These are phyloP conservation scores for Eucera pruinosa DNA, from an alignment of 2,888 invertebrate species.

Conservation along the genomic window DNA sequence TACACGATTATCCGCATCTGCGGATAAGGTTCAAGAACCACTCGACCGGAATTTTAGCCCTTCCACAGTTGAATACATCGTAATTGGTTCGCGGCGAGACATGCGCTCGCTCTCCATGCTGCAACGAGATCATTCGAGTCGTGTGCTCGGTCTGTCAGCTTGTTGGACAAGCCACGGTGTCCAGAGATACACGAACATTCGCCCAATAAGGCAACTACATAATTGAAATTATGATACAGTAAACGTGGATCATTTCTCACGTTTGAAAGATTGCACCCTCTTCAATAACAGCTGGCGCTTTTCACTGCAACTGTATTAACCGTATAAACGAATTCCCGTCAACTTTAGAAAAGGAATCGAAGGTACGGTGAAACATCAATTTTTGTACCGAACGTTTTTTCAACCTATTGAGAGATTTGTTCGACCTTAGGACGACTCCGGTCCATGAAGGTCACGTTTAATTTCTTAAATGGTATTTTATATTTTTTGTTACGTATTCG, in stretches of 20 bases:
- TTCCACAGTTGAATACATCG: conserved; percentile 75
- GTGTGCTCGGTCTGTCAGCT: conserved; percentile 32
- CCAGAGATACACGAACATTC: conserved; percentile 7
- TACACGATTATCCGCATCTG: conserved; percentile 79
- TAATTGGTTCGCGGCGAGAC: conserved; percentile 76
- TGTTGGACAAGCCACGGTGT: conserved; percentile 24
- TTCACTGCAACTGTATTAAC: too few relatives aligned
- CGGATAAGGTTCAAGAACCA: conserved; percentile 79
- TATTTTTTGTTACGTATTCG: too few relatives aligned
- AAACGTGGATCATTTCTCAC: background rate
- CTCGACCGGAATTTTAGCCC: conserved; percentile 77
- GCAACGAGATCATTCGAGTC: conserved; percentile 44
- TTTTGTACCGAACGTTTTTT: too few relatives aligned
- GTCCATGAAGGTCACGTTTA: too few relatives aligned
- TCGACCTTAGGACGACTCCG: too few relatives aligned
- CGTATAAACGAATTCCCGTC: too few relatives aligned
- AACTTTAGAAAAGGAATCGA: too few relatives aligned
- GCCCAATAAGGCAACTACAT: conserved; percentile 3
- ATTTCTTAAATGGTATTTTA: too few relatives aligned
- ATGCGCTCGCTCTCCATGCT: conserved; percentile 44
- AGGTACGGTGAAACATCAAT: too few relatives aligned
- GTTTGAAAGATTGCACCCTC: too few relatives aligned
- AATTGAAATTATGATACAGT: conserved; percentile 41
- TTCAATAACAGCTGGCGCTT: too few relatives aligned
- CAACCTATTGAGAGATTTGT: too few relatives aligned